Conservation (phyloP, 2,797 vertebrate genomes). For the Spheniscus humboldti region DNA sequence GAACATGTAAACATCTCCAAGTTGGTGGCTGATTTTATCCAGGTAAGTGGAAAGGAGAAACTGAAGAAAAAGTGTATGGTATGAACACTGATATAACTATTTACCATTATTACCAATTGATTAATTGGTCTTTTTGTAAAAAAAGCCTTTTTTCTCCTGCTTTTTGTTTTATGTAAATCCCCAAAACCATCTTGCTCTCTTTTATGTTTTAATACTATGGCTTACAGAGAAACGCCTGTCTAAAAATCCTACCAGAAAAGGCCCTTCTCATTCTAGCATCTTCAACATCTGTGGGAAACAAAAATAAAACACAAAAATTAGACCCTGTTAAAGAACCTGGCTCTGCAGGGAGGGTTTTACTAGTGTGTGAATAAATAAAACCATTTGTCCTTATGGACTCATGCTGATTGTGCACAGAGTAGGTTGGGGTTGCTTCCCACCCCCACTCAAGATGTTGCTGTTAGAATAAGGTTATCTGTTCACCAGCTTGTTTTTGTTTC, state of each 20-base stretch:
- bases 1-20: neutral
- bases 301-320: slow-evolving; percentile 38
- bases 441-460: neutral
- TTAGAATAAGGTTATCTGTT: neutral
- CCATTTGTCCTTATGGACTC: slow-evolving; percentile 23
- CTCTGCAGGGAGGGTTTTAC: slow-evolving; percentile 32
- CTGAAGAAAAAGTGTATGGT: neutral
- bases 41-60: neutral
- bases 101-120: neutral
- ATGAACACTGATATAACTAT: neutral
- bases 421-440: neutral
- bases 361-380: slow-evolving; percentile 38
- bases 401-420: neutral
- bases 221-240: neutral
- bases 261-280: neutral
- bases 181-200: neutral
- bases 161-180: neutral
- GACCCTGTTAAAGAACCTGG: neutral
- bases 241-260: neutral
- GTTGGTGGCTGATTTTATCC: neutral
- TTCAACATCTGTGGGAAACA: slow-evolving; percentile 14
- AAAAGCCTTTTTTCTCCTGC: neutral
- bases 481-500: neutral
- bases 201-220: neutral
- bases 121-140: neutral